phyloP scores from a whole-genome alignment of 2,888 invertebrate species.

The Drosophila acutilabella region DNA sequence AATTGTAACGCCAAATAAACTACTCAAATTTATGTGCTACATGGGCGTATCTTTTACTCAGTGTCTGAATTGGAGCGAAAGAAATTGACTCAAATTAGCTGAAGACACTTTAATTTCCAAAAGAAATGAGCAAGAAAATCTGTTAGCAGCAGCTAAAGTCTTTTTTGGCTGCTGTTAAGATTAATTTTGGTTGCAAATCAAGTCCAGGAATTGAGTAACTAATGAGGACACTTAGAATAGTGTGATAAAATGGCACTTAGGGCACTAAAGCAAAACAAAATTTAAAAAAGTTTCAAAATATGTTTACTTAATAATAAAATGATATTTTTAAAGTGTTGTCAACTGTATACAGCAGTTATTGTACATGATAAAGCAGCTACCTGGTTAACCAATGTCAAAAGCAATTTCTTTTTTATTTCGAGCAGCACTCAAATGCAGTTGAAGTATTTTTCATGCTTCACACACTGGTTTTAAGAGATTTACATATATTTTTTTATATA shows the following conservation, averaged over 20 bases:
- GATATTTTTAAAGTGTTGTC: too few relatives aligned
- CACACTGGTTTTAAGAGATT: not conserved
- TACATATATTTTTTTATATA: not conserved
- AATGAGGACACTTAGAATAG: too few relatives aligned
- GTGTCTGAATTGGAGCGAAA: slow-evolving; percentile 13
- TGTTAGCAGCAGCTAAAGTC: not conserved
- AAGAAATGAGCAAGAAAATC: not conserved
- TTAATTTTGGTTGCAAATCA: slow-evolving; percentile 2
- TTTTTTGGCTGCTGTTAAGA: not conserved
- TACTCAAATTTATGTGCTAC: slow-evolving; percentile 51
- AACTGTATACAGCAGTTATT: too few relatives aligned
- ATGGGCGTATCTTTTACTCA: slow-evolving; percentile 1
- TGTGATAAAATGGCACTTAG: too few relatives aligned
- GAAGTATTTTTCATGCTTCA: not conserved
- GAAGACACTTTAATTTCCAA: slow-evolving; percentile 29
- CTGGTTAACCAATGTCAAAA: not conserved
- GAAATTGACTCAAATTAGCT: slow-evolving; percentile 46
- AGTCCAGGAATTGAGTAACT: too few relatives aligned
- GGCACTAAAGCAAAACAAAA: too few relatives aligned
- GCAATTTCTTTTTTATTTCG: not conserved
- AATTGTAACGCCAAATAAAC: slow-evolving; percentile 59
- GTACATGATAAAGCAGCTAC: not conserved
- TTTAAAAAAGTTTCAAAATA: too few relatives aligned
- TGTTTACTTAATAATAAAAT: too few relatives aligned
- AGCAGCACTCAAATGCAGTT: not conserved